Conservation (phyloP, 2,797 vertebrate genomes). For the Meda fulgida region DNA sequence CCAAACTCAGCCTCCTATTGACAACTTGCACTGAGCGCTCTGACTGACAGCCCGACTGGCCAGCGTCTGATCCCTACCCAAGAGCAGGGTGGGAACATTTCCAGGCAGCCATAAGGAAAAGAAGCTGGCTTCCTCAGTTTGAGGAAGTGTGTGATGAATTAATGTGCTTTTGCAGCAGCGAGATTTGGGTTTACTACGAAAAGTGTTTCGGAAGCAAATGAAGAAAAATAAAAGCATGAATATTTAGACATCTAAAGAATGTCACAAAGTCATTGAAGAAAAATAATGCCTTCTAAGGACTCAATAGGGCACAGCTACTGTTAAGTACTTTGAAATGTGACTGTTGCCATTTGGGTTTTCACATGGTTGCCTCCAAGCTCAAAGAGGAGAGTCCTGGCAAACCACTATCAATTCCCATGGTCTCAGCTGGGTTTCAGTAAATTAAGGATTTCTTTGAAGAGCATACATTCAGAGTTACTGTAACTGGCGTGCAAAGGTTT, state of each 20-base stretch:
- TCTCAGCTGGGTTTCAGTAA: constrained; percentile 68
- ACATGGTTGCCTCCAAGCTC: constrained; percentile 68
- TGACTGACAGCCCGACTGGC: constrained; percentile 64
- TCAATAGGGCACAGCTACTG: constrained; percentile 79
- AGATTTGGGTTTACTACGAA: constrained; percentile 36
- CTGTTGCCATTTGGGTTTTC: constrained; percentile 64
- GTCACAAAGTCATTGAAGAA: constrained; percentile 55
- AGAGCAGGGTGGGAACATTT: constrained; percentile 61
- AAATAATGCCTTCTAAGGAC: constrained; percentile 67
- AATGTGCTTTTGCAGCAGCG: constrained; percentile 22
- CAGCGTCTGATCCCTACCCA: constrained; percentile 69
- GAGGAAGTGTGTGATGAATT: constrained; percentile 34
- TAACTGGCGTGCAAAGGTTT: constrained; percentile 71
- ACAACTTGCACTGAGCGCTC: constrained; percentile 72
- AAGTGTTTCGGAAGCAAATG: constrained; percentile 14
- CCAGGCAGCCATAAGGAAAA: constrained; percentile 43
- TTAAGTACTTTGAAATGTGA: constrained; percentile 77
- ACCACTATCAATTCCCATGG: constrained; percentile 62
- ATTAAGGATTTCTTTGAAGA: constrained; percentile 71
- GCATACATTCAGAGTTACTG: constrained; percentile 65
- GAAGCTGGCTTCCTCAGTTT: constrained; percentile 39
- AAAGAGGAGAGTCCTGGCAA: constrained; percentile 69
- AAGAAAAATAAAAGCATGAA: constrained; percentile 30
- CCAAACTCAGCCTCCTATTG: constrained; percentile 90
- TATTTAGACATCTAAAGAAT: constrained; percentile 41